Conservation (phyloP, 1,140 invertebrate genomes). For the Berghia stephanieae region DNA sequence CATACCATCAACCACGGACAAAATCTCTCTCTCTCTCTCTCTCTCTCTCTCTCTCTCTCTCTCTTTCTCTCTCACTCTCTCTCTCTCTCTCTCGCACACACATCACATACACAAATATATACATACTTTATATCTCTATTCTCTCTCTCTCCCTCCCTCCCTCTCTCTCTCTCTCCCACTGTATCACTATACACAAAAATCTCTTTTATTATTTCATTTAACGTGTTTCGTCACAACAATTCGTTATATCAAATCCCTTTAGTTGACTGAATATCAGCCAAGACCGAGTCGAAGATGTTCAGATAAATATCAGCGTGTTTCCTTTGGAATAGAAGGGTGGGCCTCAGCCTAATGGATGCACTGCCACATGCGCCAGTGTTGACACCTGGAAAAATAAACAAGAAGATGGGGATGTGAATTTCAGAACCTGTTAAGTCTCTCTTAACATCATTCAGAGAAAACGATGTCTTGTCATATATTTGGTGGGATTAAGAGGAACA, state of each 20-base stretch:
- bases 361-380: slow-evolving; percentile 90
- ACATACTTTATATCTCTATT: background rate
- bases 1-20: too few species aligned
- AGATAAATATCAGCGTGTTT: slow-evolving; percentile 93
- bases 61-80: too few species aligned
- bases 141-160: background rate
- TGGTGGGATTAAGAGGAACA: background rate
- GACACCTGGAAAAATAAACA: slow-evolving; percentile 74
- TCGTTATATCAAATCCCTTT: background rate
- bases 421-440: background rate
- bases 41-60: too few species aligned
- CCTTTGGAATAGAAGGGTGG: slow-evolving; percentile 87
- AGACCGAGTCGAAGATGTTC: slow-evolving; percentile 75
- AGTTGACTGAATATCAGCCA: slow-evolving; percentile 24
- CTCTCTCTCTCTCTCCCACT: background rate
- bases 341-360: slow-evolving; percentile 83
- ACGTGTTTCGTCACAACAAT: background rate
- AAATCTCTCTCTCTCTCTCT: too few species aligned
- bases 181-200: background rate
- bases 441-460: background rate
- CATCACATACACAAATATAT: background rate
- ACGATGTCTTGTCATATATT: background rate
- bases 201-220: background rate
- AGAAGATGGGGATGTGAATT: background rate
- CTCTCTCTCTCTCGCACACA: background rate